Evolutionary conservation across 2,797 vertebrate species (phyloP).

Genomic region (Salarias fasciatus): DNA sequence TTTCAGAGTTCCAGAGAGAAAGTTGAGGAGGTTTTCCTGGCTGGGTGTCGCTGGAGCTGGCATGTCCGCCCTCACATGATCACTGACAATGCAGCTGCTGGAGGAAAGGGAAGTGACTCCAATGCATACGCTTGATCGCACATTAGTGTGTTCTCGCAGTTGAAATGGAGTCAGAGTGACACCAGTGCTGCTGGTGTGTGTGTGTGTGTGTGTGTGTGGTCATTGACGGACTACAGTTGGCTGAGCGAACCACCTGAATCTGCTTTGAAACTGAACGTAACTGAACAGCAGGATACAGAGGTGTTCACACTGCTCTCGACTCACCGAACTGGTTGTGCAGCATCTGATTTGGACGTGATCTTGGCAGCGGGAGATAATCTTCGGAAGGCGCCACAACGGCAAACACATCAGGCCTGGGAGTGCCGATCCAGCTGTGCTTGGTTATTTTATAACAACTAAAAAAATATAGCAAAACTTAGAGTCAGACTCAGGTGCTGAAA

Average conservation of each 20-base stretch:
- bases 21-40: background rate
- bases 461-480: background rate
- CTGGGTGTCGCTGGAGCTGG: background rate
- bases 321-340: constrained; percentile 42
- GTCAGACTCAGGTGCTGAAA: background rate
- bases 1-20: background rate
- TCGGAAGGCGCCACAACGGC: constrained; percentile 9
- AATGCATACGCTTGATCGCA: background rate
- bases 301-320: constrained; percentile 4
- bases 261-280: too few relatives aligned
- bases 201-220: too few relatives aligned
- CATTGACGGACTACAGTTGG: too few relatives aligned
- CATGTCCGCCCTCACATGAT: background rate
- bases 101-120: background rate
- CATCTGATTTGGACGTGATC: constrained; percentile 3
- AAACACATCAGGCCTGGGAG: background rate
- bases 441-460: too few relatives aligned
- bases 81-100: background rate
- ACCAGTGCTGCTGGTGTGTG: too few relatives aligned
- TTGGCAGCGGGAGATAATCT: constrained; percentile 2
- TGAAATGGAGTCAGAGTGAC: background rate
- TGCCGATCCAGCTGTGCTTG: too few relatives aligned
- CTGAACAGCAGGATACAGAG: background rate
- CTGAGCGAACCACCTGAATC: too few relatives aligned
- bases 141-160: background rate